Evolutionary conservation across 1,140 invertebrate species (phyloP).

Genomic region (Drosophila erecta): DNA sequence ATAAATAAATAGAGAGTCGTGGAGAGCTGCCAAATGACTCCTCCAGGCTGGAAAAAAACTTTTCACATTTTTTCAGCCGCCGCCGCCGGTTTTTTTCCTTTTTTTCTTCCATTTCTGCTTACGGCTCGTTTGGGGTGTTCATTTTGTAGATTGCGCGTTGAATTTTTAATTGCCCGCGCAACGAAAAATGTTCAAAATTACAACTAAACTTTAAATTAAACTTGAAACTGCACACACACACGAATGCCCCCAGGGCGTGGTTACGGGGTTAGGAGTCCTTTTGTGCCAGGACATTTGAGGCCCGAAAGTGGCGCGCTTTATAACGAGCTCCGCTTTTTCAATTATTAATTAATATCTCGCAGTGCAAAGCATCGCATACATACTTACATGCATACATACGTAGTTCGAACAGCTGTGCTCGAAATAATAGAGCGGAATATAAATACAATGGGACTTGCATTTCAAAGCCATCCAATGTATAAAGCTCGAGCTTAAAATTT

Average conservation of each 20-base stretch:
- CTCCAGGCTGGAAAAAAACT: conserved; percentile 11
- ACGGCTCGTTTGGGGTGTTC: conserved; percentile 24
- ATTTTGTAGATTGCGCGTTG: conserved; percentile 64
- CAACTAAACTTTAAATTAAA: conserved; percentile 72
- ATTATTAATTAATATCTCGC: conserved; percentile 80
- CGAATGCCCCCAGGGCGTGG: conserved; percentile 1
- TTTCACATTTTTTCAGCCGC: neutral
- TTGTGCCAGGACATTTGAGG: conserved; percentile 15
- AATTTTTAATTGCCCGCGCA: conserved; percentile 73
- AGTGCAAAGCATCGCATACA: conserved; percentile 28
- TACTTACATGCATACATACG: neutral
- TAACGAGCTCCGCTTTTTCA: conserved; percentile 63
- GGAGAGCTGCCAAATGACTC: conserved; percentile 11
- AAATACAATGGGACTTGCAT: too few species aligned
- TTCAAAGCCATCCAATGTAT: too few species aligned
- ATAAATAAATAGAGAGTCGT: conserved; percentile 29
- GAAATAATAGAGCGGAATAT: neutral
- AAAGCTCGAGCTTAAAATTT: too few species aligned
- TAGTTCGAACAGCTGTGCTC: conserved; percentile 1
- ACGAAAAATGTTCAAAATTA: conserved; percentile 66
- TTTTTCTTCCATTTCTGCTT: neutral
- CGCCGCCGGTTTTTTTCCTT: neutral
- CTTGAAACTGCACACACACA: conserved; percentile 47
- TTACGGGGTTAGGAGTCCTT: neutral
- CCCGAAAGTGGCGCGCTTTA: conserved; percentile 47